A percentile compares a stretch with the other conserved stretches of the same genome.
phyloP scores from a whole-genome alignment of 2,113 vertebrate species.

The Oncorhynchus clarkii region DNA sequence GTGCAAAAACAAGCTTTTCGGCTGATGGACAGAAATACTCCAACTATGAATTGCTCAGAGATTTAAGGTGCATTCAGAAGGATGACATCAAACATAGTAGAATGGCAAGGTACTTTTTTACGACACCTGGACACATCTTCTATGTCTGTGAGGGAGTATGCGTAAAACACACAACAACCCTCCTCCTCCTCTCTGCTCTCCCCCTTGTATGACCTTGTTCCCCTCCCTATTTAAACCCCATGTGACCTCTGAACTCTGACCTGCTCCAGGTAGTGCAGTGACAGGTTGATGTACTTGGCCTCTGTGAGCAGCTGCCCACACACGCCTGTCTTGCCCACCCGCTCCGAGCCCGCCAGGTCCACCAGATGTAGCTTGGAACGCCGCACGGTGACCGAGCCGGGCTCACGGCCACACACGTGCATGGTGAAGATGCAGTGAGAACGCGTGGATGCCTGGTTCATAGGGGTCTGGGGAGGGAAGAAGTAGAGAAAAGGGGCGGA shows the following conservation, averaged over 20 bases:
- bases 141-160: too few relatives aligned
- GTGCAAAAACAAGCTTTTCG: too few relatives aligned
- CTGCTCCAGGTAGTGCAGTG: conserved; percentile 94
- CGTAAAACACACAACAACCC: too few relatives aligned
- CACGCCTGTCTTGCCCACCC: conserved; percentile 88
- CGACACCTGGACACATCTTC: too few relatives aligned
- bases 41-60: too few relatives aligned
- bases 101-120: too few relatives aligned
- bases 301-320: conserved; percentile 89
- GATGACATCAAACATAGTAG: too few relatives aligned
- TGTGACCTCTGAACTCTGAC: conserved; percentile 58
- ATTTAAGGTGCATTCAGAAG: too few relatives aligned
- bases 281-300: conserved; percentile 96
- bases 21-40: too few relatives aligned
- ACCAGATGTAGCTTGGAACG: conserved; percentile 93
- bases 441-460: conserved; percentile 95
- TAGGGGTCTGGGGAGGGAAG: conserved; percentile 81
- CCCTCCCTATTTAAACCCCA: too few relatives aligned
- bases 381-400: conserved; percentile 81
- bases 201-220: too few relatives aligned
- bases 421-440: conserved; percentile 98
- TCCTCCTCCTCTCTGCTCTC: too few relatives aligned
- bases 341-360: conserved; percentile 93
- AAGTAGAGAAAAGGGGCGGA: not conserved
- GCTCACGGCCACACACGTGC: conserved; percentile 87